These are phyloP conservation scores for Lycorma delicatula DNA, from an alignment of 1,140 invertebrate species.

Conservation along the genomic window DNA sequence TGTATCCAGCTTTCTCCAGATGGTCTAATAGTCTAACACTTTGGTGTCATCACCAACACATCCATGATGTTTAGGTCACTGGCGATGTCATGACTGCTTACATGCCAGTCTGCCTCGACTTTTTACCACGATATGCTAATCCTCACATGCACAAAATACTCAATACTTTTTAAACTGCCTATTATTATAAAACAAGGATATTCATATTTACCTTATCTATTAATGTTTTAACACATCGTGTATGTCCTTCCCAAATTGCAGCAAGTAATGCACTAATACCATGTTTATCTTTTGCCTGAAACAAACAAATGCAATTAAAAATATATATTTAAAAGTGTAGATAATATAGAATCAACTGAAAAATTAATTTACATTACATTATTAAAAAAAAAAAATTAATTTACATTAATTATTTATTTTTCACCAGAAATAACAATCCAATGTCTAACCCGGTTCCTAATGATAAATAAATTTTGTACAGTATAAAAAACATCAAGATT, in stretches of 20 bases:
- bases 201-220: slow-evolving; percentile 64
- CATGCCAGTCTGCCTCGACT: no score
- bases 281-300: slow-evolving; percentile 81
- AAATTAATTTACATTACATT: no score
- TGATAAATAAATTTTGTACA: neutral
- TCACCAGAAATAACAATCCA: neutral
- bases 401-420: neutral
- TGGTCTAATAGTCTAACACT: no score
- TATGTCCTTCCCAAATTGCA: slow-evolving; percentile 94
- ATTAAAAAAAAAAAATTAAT: slow-evolving; percentile 3
- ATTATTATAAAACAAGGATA: neutral
- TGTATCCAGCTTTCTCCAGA: no score
- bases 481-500: no score
- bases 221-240: slow-evolving; percentile 77
- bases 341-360: no score
- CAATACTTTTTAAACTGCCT: no score
- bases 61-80: neutral
- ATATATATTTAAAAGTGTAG: slow-evolving; percentile 19
- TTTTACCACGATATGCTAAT: no score
- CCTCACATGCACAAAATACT: no score
- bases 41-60: neutral
- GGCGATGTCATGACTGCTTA: neutral
- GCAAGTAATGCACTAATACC: slow-evolving; percentile 85
- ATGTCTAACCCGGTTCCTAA: neutral
- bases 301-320: slow-evolving; percentile 26